Conservation (phyloP, 2,888 invertebrate genomes). For the Ptycholaimellus sp. region DNA sequence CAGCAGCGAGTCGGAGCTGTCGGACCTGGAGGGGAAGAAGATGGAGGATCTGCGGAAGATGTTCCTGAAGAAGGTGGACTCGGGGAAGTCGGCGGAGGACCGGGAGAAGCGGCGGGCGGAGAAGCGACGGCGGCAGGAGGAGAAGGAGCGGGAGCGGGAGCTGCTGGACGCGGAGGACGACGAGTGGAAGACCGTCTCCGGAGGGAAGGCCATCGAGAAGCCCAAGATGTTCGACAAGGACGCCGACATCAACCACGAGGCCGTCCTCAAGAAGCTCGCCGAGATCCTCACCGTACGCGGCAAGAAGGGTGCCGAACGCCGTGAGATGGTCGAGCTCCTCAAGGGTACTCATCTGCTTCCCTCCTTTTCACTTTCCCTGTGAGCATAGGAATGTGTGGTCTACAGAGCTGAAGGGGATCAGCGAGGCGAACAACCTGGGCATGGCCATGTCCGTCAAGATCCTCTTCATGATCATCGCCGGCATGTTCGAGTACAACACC, state of each 20-base stretch:
- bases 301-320: constrained; percentile 77
- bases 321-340: constrained; percentile 38
- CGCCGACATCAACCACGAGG: constrained; percentile 75
- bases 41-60: constrained; percentile 23
- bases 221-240: constrained; percentile 70
- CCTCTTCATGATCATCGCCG: constrained; percentile 70
- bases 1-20: neutral
- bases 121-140: no score
- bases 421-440: constrained; percentile 69
- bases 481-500: constrained; percentile 89
- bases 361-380: no score
- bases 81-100: constrained; percentile 12
- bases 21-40: constrained; percentile 17
- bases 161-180: constrained; percentile 19
- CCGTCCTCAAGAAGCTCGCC: constrained; percentile 68
- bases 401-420: no score
- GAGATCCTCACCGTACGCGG: constrained; percentile 82
- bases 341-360: no score
- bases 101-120: constrained; percentile 9
- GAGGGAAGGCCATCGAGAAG: constrained; percentile 49
- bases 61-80: constrained; percentile 19
- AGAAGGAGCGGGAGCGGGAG: constrained; percentile 7
- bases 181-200: no score
- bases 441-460: constrained; percentile 68
- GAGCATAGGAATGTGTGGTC: no score